phyloP scores from a whole-genome alignment of 1,140 invertebrate species.

The Leptestheria dahalacensis region DNA sequence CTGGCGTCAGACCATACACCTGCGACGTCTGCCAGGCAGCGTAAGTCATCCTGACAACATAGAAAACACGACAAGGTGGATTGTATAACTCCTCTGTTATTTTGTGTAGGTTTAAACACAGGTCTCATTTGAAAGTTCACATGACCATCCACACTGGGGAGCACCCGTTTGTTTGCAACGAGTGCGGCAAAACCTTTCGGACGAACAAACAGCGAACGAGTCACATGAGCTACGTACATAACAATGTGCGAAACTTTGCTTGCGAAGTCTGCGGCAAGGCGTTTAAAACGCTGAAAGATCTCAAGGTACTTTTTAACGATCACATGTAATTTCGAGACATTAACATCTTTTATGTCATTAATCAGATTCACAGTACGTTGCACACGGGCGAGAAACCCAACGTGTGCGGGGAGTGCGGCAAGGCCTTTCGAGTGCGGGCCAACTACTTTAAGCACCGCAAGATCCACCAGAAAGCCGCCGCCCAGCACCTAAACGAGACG shows the following conservation, averaged over 20 bases:
- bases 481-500: not conserved
- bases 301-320: not conserved
- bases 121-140: conserved; percentile 69
- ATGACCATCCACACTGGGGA: conserved; percentile 72
- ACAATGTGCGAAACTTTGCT: conserved; percentile 32
- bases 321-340: not conserved
- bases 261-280: conserved; percentile 39
- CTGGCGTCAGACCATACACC: conserved; percentile 69
- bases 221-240: conserved; percentile 25
- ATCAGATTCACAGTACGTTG: conserved; percentile 10
- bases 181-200: conserved; percentile 70
- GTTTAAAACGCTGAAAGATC: conserved; percentile 25
- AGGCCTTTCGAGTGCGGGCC: conserved; percentile 2
- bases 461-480: conserved; percentile 4
- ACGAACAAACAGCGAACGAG: conserved; percentile 11
- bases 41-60: conserved; percentile 27
- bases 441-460: conserved; percentile 11
- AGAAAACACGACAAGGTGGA: not conserved
- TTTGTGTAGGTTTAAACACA: conserved; percentile 48
- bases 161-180: conserved; percentile 73
- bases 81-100: not conserved
- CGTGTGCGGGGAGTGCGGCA: not conserved
- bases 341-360: not conserved
- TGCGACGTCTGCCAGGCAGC: conserved; percentile 70
- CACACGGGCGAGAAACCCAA: conserved; percentile 8